A percentile compares a stretch with the other conserved stretches of the same genome.
Conservation (phyloP, 1,140 invertebrate genomes). For the Tetramorium simillimum region DNA sequence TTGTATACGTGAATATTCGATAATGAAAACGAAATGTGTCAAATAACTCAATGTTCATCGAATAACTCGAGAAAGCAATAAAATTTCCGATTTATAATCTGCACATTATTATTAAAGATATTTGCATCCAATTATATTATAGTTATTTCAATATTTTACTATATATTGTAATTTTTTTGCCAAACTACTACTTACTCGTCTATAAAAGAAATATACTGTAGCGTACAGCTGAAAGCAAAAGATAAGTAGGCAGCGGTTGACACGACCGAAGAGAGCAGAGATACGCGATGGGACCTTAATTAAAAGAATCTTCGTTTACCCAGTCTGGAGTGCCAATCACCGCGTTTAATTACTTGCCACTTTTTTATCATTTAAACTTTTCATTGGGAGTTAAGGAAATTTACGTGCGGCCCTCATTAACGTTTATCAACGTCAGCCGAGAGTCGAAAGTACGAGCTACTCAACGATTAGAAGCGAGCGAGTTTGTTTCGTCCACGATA, state of each 20-base stretch:
- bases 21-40: neutral
- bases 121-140: neutral
- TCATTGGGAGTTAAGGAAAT: constrained; percentile 62
- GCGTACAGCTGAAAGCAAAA: constrained; percentile 12
- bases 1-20: neutral
- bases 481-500: constrained; percentile 62
- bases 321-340: constrained; percentile 66
- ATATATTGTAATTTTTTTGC: neutral
- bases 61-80: too few relatives aligned
- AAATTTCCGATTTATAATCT: neutral
- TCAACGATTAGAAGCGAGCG: constrained; percentile 56
- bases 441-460: constrained; percentile 13
- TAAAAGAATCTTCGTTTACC: constrained; percentile 73
- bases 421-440: constrained; percentile 66
- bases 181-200: neutral
- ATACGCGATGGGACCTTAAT: constrained; percentile 65
- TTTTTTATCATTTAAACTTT: constrained; percentile 74
- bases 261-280: constrained; percentile 20
- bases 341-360: constrained; percentile 70
- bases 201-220: constrained; percentile 2
- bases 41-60: neutral
- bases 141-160: neutral
- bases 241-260: constrained; percentile 51
- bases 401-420: constrained; percentile 66
- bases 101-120: neutral